phyloP scores from a whole-genome alignment of 2,797 vertebrate species.

The Lateolabrax maculatus region DNA sequence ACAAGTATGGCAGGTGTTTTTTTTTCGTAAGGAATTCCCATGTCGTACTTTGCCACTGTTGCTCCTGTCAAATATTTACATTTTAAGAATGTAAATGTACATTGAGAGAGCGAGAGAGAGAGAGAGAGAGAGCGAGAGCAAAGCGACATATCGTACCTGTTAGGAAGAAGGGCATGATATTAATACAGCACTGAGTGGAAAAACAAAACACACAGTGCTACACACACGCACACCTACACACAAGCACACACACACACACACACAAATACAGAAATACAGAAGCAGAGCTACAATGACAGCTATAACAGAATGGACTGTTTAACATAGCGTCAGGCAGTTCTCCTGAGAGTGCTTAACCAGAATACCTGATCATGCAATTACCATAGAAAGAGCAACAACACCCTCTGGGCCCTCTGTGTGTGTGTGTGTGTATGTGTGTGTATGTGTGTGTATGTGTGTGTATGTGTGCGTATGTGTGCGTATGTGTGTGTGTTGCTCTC shows the following conservation, averaged over 20 bases:
- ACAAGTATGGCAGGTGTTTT: constrained; percentile 13
- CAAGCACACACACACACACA: neutral
- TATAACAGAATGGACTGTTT: constrained; percentile 69
- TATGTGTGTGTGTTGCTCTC: constrained; percentile 31
- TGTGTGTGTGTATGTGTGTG: constrained; percentile 5
- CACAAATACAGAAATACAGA: neutral
- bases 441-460: constrained; percentile 24
- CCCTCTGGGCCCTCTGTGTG: constrained; percentile 38
- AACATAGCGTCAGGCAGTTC: constrained; percentile 62
- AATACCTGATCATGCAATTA: constrained; percentile 77
- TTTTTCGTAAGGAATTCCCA: constrained; percentile 5
- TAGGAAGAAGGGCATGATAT: constrained; percentile 20
- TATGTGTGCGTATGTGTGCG: neutral
- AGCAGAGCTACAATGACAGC: constrained; percentile 47
- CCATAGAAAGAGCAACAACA: constrained; percentile 73
- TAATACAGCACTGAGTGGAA: constrained; percentile 7
- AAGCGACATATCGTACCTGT: constrained; percentile 2
- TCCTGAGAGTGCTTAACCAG: constrained; percentile 71
- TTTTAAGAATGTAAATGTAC: constrained; percentile 8
- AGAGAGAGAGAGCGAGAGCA: neutral
- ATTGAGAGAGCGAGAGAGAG: constrained; percentile 1
- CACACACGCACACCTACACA: neutral
- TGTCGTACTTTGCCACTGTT: constrained; percentile 17
- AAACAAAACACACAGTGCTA: neutral
- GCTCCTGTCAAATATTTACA: neutral